Base-by-base conservation (phyloP, 2,113 vertebrate genomes). In the Bostrychus sinensis region DNA sequence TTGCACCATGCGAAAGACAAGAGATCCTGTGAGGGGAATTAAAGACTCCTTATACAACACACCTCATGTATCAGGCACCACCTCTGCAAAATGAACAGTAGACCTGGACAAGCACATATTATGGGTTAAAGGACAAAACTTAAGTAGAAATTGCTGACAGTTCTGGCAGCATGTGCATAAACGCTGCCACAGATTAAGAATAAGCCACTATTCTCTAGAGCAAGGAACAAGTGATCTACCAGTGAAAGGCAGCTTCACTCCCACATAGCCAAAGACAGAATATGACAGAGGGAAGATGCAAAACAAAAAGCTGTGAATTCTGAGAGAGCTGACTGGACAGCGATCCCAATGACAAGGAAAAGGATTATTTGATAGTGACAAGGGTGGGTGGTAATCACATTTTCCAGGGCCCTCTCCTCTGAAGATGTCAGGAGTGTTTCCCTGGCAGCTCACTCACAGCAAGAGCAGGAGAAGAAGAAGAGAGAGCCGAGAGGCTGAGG, bases 341-440 rank as follows among this genome's bases (percentile, higher is more conserved):
- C 0, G 1, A 66, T 39, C 23, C 56, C 66, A 32, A 48, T 41
- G 48, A 72, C 50, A 58, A 54, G 63, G 69, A 61, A 41, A 45
- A 38, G 70, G 55, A 78, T 75, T 72, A 79, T 79, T 74, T 78
- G 77, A 86, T 74, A 75, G 36, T 51, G 55, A 64, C 10, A 7
- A 53, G 66, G 72, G 78, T 65, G 78, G 66, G 64, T 36, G 50
- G 65, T 59, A 62, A 83, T 87, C 78, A 77, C 71, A 87, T 90
- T 90, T 89, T 90, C 85, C 84, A 82, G 78, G 70, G 82, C 81
- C 75, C 75, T 86, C 77, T 86, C 85, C 79, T 87, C 85, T 70
- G 93, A 90, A 91, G 89, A 93, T 94, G 93, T 92, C 91, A 93
- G 92, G 92, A 93, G 89, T 88, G 88, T 92, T 93, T 93, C 90